Evolutionary conservation across 1,140 invertebrate species (phyloP).

Genomic region (Drosophila setifemur): DNA sequence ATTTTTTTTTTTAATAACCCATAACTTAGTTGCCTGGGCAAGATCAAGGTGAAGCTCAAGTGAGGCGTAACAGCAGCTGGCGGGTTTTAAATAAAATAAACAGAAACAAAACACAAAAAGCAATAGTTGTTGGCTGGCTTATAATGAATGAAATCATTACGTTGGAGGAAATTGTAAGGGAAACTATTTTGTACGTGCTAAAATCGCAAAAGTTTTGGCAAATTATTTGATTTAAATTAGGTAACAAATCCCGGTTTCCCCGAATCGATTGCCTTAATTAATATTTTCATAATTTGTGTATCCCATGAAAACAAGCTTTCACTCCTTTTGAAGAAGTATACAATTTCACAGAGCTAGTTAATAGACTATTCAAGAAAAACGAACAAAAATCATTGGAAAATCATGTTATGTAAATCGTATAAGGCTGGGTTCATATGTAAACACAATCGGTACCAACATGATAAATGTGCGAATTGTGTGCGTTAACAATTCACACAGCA

Average conservation of each 20-base stretch:
- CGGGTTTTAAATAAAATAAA: slow-evolving; percentile 12
- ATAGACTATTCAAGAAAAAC: slow-evolving; percentile 10
- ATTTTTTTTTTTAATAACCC: slow-evolving; percentile 29
- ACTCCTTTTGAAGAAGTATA: not conserved
- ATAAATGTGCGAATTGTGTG: slow-evolving; percentile 69
- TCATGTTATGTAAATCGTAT: slow-evolving; percentile 47
- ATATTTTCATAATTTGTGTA: not conserved
- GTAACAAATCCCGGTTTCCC: too few relatives aligned
- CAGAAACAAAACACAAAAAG: slow-evolving; percentile 13
- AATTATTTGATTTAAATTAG: not conserved
- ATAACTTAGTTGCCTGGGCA: slow-evolving; percentile 27
- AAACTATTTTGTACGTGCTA: not conserved
- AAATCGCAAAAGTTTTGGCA: not conserved
- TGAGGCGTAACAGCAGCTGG: slow-evolving; percentile 52
- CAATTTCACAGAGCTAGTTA: not conserved
- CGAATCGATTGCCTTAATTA: too few relatives aligned
- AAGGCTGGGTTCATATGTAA: slow-evolving; percentile 50
- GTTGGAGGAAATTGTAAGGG: not conserved
- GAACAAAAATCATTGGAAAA: slow-evolving; percentile 37
- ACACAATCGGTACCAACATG: slow-evolving; percentile 23
- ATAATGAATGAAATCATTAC: slow-evolving; percentile 44
- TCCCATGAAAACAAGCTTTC: not conserved
- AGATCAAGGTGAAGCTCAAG: slow-evolving; percentile 66
- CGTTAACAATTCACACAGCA: slow-evolving; percentile 60
- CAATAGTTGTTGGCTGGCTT: not conserved